Evolutionary conservation across 2,888 invertebrate species (phyloP).

Genomic region (Epistrophe eligans): DNA sequence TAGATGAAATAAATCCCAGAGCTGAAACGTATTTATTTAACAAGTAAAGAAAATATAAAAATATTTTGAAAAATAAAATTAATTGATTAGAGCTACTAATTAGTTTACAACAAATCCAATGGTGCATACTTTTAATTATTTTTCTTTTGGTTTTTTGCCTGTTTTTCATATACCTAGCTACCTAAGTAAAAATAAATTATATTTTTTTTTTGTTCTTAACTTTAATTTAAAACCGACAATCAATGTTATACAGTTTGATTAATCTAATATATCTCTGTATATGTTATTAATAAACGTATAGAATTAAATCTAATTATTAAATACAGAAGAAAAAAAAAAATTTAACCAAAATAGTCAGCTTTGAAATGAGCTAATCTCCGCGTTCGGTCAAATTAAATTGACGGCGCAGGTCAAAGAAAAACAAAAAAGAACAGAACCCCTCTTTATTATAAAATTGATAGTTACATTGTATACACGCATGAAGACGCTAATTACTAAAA

Average conservation of each 20-base stretch:
- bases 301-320: constrained; percentile 34
- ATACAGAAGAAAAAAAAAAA: background rate
- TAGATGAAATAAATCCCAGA: too few relatives aligned
- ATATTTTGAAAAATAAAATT: too few relatives aligned
- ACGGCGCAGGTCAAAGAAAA: constrained; percentile 4
- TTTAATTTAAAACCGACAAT: background rate
- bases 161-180: background rate
- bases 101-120: too few relatives aligned
- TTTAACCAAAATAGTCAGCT: background rate
- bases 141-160: too few relatives aligned
- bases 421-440: background rate
- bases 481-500: constrained; percentile 57
- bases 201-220: background rate
- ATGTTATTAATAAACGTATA: background rate
- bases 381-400: background rate
- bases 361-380: constrained; percentile 10
- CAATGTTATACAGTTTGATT: constrained; percentile 11
- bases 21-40: too few relatives aligned
- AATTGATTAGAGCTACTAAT: too few relatives aligned
- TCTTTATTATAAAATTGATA: constrained; percentile 29
- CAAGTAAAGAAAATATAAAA: too few relatives aligned
- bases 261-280: background rate
- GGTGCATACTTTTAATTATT: too few relatives aligned
- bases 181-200: background rate
- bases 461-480: constrained; percentile 44